Evolutionary conservation across 2,797 vertebrate species (phyloP).

Genomic region (Perodicticus potto): DNA sequence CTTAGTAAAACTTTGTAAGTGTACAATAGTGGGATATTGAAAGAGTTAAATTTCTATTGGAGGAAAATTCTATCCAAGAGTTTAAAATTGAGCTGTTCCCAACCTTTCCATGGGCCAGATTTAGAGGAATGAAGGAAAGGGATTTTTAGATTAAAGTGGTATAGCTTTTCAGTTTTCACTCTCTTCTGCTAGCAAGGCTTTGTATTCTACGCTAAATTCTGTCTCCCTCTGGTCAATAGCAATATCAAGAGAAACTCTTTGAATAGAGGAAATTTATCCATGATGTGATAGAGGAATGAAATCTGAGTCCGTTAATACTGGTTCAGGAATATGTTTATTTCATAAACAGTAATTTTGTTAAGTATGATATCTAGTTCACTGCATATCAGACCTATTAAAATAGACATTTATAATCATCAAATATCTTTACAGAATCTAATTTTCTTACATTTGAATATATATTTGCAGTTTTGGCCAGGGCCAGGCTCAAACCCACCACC

Average conservation of each 20-base stretch:
- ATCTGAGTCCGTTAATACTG: not conserved
- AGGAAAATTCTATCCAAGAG: not conserved
- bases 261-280: not conserved
- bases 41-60: not conserved
- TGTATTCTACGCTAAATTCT: not conserved
- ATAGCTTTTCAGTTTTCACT: not conserved
- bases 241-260: not conserved
- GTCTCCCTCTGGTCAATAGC: not conserved
- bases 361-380: not conserved
- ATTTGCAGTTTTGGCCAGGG: too few species aligned
- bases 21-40: not conserved
- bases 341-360: not conserved
- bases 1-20: not conserved
- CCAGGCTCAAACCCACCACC: too few species aligned
- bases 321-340: not conserved
- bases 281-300: not conserved
- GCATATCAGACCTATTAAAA: not conserved
- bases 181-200: not conserved
- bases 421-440: not conserved
- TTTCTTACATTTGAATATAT: slow-evolving; percentile 24
- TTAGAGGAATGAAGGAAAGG: not conserved
- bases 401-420: not conserved
- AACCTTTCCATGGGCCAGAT: not conserved
- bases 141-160: not conserved
- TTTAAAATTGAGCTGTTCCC: not conserved